A percentile compares a stretch with the other conserved stretches of the same genome.
Conservation (phyloP, 2,888 invertebrate species). For the Athalia cordata region DNA sequence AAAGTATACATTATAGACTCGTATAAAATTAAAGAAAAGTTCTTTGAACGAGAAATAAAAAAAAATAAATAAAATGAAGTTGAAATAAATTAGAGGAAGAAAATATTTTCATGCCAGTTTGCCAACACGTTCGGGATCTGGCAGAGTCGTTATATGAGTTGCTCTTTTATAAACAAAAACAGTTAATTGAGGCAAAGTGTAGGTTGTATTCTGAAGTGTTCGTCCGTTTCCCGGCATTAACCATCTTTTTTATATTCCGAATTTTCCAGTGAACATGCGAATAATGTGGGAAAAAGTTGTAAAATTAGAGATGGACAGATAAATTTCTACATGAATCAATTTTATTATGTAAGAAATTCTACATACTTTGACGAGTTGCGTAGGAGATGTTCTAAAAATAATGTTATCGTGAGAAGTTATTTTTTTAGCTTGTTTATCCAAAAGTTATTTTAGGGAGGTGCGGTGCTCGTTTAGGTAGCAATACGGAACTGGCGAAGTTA, state of each 20-base stretch:
- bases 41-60: neutral
- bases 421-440: neutral
- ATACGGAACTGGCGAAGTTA: slow-evolving; percentile 25
- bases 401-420: neutral
- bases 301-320: no score
- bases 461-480: slow-evolving; percentile 6
- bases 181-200: slow-evolving; percentile 30
- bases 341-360: no score
- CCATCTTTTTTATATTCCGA: neutral
- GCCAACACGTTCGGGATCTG: neutral
- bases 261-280: no score
- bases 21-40: slow-evolving; percentile 24
- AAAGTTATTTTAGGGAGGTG: no score
- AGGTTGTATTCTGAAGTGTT: neutral
- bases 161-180: slow-evolving; percentile 19
- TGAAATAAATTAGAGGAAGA: neutral
- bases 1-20: no score
- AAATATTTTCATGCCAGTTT: slow-evolving; percentile 36
- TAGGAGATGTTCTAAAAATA: neutral
- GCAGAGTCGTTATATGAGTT: neutral
- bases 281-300: no score
- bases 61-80: slow-evolving; percentile 2
- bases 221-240: neutral
- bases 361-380: neutral
- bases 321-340: no score